Percentiles rank a stretch among this genome's conserved stretches.
These are phyloP conservation scores for Emys orbicularis DNA, from an alignment of 2,797 vertebrate species.

Conservation along the genomic window DNA sequence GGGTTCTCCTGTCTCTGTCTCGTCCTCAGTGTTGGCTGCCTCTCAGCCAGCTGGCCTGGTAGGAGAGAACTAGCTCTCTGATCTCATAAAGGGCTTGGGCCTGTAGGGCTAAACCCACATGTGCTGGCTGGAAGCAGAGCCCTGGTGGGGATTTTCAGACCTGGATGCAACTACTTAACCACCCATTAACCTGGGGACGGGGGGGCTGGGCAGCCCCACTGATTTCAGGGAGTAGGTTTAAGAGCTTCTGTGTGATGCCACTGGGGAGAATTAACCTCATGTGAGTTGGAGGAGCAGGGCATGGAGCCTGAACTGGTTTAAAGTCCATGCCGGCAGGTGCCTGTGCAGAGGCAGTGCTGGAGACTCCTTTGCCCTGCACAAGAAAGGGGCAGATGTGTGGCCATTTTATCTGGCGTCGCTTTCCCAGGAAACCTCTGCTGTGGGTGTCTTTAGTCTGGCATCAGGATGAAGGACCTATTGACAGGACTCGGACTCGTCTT, in stretches of 20 bases:
- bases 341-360: neutral
- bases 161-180: neutral
- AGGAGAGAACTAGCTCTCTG: neutral
- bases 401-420: neutral
- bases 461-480: neutral
- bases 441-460: neutral
- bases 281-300: neutral
- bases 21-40: accelerated
- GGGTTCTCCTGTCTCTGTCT: neutral
- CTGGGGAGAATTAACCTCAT: neutral
- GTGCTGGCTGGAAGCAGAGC: neutral
- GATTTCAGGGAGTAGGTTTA: neutral
- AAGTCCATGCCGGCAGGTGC: neutral
- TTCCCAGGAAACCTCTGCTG: neutral
- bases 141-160: neutral
- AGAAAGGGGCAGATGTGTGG: neutral
- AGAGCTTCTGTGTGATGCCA: neutral
- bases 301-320: neutral
- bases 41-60: neutral
- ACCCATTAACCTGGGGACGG: neutral
- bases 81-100: neutral
- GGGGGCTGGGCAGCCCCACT: neutral
- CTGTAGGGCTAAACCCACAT: neutral
- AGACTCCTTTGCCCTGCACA: neutral
- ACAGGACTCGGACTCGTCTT: neutral